Conservation (phyloP, 2,888 invertebrate genomes). For the Balanococcus diminutus region DNA sequence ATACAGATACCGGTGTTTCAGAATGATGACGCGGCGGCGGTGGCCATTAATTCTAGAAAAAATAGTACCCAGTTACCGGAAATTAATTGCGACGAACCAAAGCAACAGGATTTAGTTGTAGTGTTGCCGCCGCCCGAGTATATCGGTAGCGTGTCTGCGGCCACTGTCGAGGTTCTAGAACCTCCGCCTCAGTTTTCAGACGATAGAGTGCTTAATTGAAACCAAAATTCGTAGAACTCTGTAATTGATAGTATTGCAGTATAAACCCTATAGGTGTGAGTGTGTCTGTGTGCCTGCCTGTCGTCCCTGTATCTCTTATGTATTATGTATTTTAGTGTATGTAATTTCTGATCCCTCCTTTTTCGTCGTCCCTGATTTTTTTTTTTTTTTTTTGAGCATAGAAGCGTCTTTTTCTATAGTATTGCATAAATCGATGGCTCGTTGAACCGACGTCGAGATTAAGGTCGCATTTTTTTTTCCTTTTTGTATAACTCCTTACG, state of each 20-base stretch:
- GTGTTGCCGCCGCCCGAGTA: slow-evolving; percentile 70
- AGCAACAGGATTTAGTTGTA: slow-evolving; percentile 70
- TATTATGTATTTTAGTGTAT: background rate
- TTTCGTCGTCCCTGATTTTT: background rate
- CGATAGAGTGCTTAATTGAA: slow-evolving; percentile 72
- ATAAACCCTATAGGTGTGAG: background rate
- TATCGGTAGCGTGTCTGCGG: slow-evolving; percentile 61
- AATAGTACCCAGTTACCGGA: slow-evolving; percentile 78
- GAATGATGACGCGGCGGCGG: slow-evolving; percentile 59
- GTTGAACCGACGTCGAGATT: background rate
- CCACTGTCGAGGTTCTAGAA: slow-evolving; percentile 68
- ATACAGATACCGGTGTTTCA: slow-evolving; percentile 61
- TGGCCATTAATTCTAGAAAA: slow-evolving; percentile 63
- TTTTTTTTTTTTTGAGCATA: background rate
- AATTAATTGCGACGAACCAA: slow-evolving; percentile 62
- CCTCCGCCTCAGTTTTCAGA: slow-evolving; percentile 93
- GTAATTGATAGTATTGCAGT: slow-evolving; percentile 18
- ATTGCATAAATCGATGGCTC: background rate
- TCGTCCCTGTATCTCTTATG: background rate
- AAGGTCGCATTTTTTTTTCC: background rate
- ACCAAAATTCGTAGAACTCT: background rate
- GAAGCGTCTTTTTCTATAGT: background rate
- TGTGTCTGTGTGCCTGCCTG: background rate
- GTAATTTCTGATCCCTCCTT: background rate
- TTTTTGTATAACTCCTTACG: background rate